Conservation (phyloP, 1,140 invertebrate species). For the Drosophila ficusphila region DNA sequence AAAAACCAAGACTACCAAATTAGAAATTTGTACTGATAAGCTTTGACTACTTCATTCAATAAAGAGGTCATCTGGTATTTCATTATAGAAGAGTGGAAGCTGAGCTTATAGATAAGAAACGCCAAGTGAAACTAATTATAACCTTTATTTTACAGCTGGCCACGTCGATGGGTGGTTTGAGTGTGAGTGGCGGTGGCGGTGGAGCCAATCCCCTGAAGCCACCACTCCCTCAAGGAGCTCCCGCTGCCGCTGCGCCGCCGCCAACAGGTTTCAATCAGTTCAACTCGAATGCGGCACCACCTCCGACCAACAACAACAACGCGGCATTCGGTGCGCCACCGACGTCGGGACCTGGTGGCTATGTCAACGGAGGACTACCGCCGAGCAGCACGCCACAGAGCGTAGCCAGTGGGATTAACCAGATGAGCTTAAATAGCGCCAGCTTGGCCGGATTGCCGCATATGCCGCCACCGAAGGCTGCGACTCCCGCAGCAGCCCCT, state of each 20-base stretch:
- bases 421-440: slow-evolving; percentile 80
- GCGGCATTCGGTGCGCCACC: slow-evolving; percentile 52
- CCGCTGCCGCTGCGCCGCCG: slow-evolving; percentile 21
- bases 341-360: slow-evolving; percentile 18
- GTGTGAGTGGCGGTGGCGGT: slow-evolving; percentile 36
- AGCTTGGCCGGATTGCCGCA: slow-evolving; percentile 71
- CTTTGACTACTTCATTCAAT: background rate
- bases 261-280: slow-evolving; percentile 55
- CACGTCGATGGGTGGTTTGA: slow-evolving; percentile 75
- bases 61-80: slow-evolving; percentile 42
- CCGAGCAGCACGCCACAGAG: slow-evolving; percentile 53
- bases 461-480: slow-evolving; percentile 69
- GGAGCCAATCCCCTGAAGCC: slow-evolving; percentile 64
- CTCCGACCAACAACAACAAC: slow-evolving; percentile 63
- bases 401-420: slow-evolving; percentile 63
- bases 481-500: slow-evolving; percentile 10
- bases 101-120: slow-evolving; percentile 29
- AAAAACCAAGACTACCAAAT: background rate
- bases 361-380: slow-evolving; percentile 60
- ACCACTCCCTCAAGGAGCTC: slow-evolving; percentile 36
- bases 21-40: slow-evolving; percentile 46
- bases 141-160: slow-evolving; percentile 52
- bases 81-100: slow-evolving; percentile 14
- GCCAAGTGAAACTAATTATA: slow-evolving; percentile 32
- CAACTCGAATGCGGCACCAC: slow-evolving; percentile 51